Evolutionary conservation across 2,888 invertebrate genomes (phyloP), one percentile per base, ranked within the genome.

Genomic region (Argynnis bischoffii): DNA sequence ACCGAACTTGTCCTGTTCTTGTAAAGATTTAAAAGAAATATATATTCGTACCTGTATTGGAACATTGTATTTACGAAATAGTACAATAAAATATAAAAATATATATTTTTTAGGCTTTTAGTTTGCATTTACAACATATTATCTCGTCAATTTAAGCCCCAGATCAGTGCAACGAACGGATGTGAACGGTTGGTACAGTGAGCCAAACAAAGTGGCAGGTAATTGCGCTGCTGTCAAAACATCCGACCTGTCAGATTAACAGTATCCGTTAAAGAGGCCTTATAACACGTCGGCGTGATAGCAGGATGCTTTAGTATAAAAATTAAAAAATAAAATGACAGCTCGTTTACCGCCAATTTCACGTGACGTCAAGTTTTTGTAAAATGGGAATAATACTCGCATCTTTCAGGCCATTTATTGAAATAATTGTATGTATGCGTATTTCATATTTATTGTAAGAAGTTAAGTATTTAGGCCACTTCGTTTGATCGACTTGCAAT

Each of bases 141-240:
- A 61, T 61, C 61, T 51, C 60, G 50, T 60, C 66, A 66, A 66
- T 66, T 72, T 68, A 57, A 64, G 55, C 50, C 61, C 63, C 68
- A 67, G 61, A 61, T 55, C 68, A 63, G 66, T 64, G 61, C 70
- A 69, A 56, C 53, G 73, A 74, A 72, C 78, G 88, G 88, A 88
- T 89, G 88, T 87, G 87, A 87, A 81, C 82, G 75, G 75, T 75
- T 74, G 78, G 79, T 79, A 55, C 63, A 60, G 51, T 55, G 75
- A 73, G 75, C 81, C 81, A 80, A 82, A 81, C 83, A 80, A 84
- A 86, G 82, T 86, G 84, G 82, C 89, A 88, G 88, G 87, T 89
- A 90, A 92, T 92, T 90, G 92, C 81, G 73, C 69, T 69, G 79
- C 84, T 90, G 92, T 92, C 92, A 92, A 89, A 92, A 92, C 75